phyloP scores from a whole-genome alignment of 2,113 vertebrate genomes.

The Ailuropoda melanoleuca region DNA sequence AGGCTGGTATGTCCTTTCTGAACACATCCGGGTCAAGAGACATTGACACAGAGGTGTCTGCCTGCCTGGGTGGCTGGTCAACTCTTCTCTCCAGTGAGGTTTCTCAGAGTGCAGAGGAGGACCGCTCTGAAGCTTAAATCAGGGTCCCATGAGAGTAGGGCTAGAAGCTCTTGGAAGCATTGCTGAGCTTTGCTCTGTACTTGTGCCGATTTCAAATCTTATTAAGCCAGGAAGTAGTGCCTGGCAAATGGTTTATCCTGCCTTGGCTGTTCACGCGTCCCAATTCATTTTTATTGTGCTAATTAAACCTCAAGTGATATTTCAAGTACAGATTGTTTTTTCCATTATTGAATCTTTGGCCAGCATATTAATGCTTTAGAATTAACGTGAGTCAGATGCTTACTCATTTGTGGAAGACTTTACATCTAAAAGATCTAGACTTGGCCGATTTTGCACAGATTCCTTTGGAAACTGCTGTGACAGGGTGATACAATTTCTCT shows the following conservation, averaged over 20 bases:
- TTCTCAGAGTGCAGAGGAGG: slow-evolving; percentile 6
- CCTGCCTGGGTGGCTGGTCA: neutral
- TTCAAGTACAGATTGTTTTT: slow-evolving; percentile 77
- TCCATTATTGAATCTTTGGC: slow-evolving; percentile 72
- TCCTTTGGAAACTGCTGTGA: slow-evolving; percentile 55
- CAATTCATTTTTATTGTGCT: slow-evolving; percentile 83
- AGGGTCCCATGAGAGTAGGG: slow-evolving; percentile 47
- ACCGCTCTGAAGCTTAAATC: neutral
- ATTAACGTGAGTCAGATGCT: slow-evolving; percentile 71
- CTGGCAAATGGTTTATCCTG: slow-evolving; percentile 76
- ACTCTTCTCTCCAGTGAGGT: neutral
- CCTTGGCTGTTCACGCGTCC: slow-evolving; percentile 73
- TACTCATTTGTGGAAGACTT: slow-evolving; percentile 73
- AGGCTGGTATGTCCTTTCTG: neutral
- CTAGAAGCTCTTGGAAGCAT: slow-evolving; percentile 63
- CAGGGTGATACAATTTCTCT: slow-evolving; percentile 55
- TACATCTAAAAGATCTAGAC: slow-evolving; percentile 66
- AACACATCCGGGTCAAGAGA: neutral
- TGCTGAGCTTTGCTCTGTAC: slow-evolving; percentile 68
- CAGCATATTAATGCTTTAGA: slow-evolving; percentile 63
- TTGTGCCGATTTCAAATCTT: slow-evolving; percentile 78
- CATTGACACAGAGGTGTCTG: neutral
- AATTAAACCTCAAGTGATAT: slow-evolving; percentile 81
- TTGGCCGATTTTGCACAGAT: slow-evolving; percentile 63
- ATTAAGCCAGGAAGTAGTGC: slow-evolving; percentile 78